Evolutionary conservation across 2,797 vertebrate species (phyloP), one percentile per base, ranked within the genome.

Genomic region (Anisognathus igniventris): DNA sequence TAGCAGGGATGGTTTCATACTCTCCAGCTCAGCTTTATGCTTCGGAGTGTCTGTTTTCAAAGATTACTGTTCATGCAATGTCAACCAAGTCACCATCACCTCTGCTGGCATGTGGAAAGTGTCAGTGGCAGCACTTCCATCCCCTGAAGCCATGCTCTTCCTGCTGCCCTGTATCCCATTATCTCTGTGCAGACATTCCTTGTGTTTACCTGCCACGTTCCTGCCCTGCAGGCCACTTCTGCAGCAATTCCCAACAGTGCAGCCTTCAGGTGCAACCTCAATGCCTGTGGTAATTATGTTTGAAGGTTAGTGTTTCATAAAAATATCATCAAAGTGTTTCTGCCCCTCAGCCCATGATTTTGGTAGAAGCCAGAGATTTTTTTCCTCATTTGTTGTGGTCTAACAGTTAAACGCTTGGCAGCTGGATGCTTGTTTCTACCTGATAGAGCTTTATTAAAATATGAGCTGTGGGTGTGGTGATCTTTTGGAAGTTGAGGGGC

Each of bases 291-390:
- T 73, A 92, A 90, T 88, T 47, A 54, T 6, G 33, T 73, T 90
- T 73, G 76, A 94, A 93, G 76, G 89, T 93, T 93, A 91, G 94
- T 66, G 86, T 91, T 87, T 93, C 89, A 61, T 58, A 74, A 90
- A 84, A 88, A 86, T 47, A 84, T 51, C 25, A 82, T 50, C 23
- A 77, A 91, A 79, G 70, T 4, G 0, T 73, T 76, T 82, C 85
- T 96, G 72, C 81, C 68, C 42, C 57, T 68, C 48, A 51, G 86
- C 79, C 68, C 40, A 19, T 2, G 15, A 60, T 85, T 92, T 90
- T 27, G 56, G 57, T 39, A 61, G 33, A 76, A 81, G 71, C 21
- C 10, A 4, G 56, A n/a, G 57, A 12, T 70, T 42, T 40, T 6
- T 61, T 40, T 35, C 4, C 35, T 91, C 75, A 65, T 83, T 95